Evolutionary conservation across 2,888 invertebrate genomes (phyloP).

Genomic region (Amblyjoppa proteus): DNA sequence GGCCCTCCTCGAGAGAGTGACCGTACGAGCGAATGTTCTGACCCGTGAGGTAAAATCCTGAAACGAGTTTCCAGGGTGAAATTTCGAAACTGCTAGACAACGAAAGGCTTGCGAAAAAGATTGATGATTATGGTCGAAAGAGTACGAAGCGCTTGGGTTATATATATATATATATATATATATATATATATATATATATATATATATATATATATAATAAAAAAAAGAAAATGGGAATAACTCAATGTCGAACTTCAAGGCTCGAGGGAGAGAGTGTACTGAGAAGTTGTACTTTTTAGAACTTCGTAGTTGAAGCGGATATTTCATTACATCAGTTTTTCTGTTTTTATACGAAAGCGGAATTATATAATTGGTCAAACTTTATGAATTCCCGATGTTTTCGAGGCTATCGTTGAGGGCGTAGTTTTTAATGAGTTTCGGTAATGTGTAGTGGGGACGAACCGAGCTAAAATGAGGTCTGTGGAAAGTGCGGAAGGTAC

Average conservation of each 20-base stretch:
- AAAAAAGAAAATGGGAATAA: not conserved
- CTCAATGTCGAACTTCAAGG: conserved; percentile 1
- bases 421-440: not conserved
- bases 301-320: not conserved
- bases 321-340: not conserved
- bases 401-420: not conserved
- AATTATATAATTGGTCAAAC: not conserved
- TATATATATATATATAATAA: not conserved
- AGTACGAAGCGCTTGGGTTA: conserved; percentile 1
- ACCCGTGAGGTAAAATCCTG: conserved; percentile 40
- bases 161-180: not conserved
- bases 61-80: conserved; percentile 23
- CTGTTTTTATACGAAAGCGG: not conserved
- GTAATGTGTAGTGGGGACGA: not conserved
- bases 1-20: conserved; percentile 45
- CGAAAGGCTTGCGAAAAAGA: conserved; percentile 38
- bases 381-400: not conserved
- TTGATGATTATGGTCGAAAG: conserved; percentile 28
- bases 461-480: not conserved
- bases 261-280: not conserved
- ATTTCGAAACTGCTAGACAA: conserved; percentile 35
- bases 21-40: conserved; percentile 37
- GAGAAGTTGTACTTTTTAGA: not conserved
- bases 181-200: not conserved
- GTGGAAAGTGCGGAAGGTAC: too few species aligned